Evolutionary conservation across 1,140 invertebrate species (phyloP).

Genomic region (Megathymus violae): DNA sequence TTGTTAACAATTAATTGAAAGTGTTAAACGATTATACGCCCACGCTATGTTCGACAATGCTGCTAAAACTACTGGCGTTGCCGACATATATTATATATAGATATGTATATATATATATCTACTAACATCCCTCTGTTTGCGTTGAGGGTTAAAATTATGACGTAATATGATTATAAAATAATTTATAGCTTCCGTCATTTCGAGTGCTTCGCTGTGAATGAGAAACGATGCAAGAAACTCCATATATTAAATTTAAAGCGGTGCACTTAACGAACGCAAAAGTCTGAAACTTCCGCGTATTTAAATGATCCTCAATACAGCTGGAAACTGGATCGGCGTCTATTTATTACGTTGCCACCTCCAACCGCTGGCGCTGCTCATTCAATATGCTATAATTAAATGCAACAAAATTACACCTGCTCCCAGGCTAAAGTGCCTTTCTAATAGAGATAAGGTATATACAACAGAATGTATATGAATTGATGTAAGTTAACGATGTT

Average conservation of each 20-base stretch:
- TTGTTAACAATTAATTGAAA: too few relatives aligned
- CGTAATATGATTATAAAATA: too few relatives aligned
- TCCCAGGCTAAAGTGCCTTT: slow-evolving; percentile 3
- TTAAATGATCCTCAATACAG: slow-evolving; percentile 29
- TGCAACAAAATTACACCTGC: slow-evolving; percentile 29
- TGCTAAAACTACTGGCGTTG: too few relatives aligned
- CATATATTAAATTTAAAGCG: slow-evolving; percentile 2
- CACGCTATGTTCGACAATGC: too few relatives aligned
- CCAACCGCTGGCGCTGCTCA: slow-evolving; percentile 6
- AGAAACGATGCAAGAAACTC: neutral
- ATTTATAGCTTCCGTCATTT: neutral
- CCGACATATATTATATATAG: too few relatives aligned
- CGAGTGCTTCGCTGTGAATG: neutral
- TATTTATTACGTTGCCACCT: slow-evolving; percentile 26
- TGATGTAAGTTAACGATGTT: neutral
- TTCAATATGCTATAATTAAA: slow-evolving; percentile 25
- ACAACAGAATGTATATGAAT: neutral
- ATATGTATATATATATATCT: too few relatives aligned
- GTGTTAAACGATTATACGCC: too few relatives aligned
- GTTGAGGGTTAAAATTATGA: too few relatives aligned
- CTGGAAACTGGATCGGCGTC: slow-evolving; percentile 21
- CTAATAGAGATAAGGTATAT: neutral
- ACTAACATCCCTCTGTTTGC: too few relatives aligned
- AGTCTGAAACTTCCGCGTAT: slow-evolving; percentile 9
- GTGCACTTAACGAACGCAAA: slow-evolving; percentile 2